Percentiles rank a stretch among this genome's conserved stretches.
Evolutionary conservation across 2,113 vertebrate genomes (phyloP).

Genomic region (Hiodon alosoides): DNA sequence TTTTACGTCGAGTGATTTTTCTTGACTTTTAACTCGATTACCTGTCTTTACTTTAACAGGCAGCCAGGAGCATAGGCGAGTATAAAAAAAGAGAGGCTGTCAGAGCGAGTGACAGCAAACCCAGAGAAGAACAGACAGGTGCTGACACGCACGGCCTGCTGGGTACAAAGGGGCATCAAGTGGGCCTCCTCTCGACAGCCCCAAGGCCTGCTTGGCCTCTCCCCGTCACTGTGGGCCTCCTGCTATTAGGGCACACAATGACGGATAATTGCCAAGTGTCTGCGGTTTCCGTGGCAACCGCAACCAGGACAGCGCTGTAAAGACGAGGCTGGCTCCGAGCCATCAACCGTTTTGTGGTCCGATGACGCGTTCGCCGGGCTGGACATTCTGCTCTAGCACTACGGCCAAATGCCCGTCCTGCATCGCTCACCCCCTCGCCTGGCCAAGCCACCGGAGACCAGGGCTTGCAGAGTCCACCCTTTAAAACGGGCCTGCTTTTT

Average conservation of each 20-base stretch:
- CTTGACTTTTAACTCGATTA: too few species aligned
- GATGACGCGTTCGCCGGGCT: not conserved
- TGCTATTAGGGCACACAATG: conserved; percentile 33
- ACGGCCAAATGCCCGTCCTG: not conserved
- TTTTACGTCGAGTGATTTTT: too few species aligned
- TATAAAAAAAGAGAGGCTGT: not conserved
- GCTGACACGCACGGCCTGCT: not conserved
- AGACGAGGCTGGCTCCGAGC: conserved; percentile 42
- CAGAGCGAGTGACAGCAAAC: not conserved
- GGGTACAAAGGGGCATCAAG: conserved; percentile 8
- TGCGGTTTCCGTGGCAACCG: conserved; percentile 56
- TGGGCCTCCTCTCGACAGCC: not conserved
- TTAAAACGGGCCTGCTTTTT: too few species aligned
- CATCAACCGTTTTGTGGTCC: conserved; percentile 13
- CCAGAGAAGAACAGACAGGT: too few species aligned
- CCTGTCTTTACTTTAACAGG: not conserved
- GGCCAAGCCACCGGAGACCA: not conserved
- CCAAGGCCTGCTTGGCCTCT: not conserved
- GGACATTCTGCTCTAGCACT: not conserved
- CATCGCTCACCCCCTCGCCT: not conserved
- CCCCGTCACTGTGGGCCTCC: conserved; percentile 17
- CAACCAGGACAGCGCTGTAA: conserved; percentile 53
- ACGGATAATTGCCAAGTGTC: conserved; percentile 44
- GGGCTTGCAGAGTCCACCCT: too few species aligned
- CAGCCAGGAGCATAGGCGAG: not conserved